phyloP scores from a whole-genome alignment of 2,888 invertebrate genomes.

The Coelopa pilipes region DNA sequence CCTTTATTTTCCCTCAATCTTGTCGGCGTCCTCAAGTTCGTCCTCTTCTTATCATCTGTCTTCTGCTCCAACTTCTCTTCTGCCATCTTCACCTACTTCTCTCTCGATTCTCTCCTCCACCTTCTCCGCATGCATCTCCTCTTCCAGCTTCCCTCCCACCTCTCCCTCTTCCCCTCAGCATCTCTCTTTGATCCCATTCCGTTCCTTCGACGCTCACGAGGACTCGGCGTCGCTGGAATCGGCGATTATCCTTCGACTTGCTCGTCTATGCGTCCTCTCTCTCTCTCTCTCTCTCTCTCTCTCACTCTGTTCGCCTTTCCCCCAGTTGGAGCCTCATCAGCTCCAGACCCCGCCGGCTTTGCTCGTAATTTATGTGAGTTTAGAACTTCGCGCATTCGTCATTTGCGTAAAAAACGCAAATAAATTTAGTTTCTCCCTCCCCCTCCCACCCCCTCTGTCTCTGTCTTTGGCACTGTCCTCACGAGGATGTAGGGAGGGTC shows the following conservation, averaged over 20 bases:
- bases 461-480: too few relatives aligned
- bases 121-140: background rate
- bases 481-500: background rate
- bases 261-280: too few relatives aligned
- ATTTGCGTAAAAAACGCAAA: constrained; percentile 28
- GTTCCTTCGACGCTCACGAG: too few relatives aligned
- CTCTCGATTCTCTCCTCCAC: background rate
- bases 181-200: too few relatives aligned
- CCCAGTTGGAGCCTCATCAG: too few relatives aligned
- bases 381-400: constrained; percentile 32
- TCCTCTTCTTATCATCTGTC: background rate
- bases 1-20: background rate
- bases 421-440: background rate
- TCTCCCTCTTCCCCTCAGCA: too few relatives aligned
- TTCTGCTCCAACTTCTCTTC: background rate
- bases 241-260: too few relatives aligned
- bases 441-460: too few relatives aligned
- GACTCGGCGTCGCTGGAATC: too few relatives aligned
- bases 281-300: too few relatives aligned
- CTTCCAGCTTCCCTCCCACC: background rate
- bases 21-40: background rate
- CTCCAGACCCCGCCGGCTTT: too few relatives aligned
- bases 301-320: too few relatives aligned
- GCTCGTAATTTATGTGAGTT: constrained; percentile 33
- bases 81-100: background rate